A percentile compares a stretch with the other conserved stretches of the same genome.
Evolutionary conservation across 2,888 invertebrate genomes (phyloP).

Genomic region (Caenorhabditis becei): DNA sequence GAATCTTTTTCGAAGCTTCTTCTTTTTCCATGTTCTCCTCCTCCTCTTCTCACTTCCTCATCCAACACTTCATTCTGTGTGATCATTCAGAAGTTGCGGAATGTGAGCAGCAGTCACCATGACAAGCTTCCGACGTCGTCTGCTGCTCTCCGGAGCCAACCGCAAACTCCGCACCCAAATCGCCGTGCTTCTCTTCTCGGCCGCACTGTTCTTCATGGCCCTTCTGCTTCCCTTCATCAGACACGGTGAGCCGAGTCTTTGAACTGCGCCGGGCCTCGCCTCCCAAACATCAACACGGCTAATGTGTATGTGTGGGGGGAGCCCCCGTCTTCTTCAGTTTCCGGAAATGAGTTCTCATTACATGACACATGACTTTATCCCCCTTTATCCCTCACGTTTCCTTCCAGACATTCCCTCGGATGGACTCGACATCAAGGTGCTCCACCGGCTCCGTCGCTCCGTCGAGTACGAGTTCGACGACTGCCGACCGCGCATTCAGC

Average conservation of each 20-base stretch:
- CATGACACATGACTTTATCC: slow-evolving; percentile 39
- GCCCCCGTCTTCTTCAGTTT: neutral
- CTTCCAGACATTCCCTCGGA: slow-evolving; percentile 39
- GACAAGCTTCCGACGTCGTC: slow-evolving; percentile 26
- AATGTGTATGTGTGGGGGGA: slow-evolving; percentile 4
- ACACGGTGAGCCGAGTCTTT: slow-evolving; percentile 39
- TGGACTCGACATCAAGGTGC: neutral
- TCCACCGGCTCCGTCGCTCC: slow-evolving; percentile 16
- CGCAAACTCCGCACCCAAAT: slow-evolving; percentile 36
- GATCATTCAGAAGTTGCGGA: slow-evolving; percentile 6
- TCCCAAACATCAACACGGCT: slow-evolving; percentile 36
- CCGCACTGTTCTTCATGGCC: slow-evolving; percentile 31
- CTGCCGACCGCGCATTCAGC: slow-evolving; percentile 55
- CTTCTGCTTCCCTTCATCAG: slow-evolving; percentile 27
- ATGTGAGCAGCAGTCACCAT: slow-evolving; percentile 34
- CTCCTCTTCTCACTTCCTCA: neutral
- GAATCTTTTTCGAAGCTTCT: neutral
- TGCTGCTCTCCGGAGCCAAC: slow-evolving; percentile 17
- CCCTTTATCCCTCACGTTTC: neutral
- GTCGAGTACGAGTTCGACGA: slow-evolving; percentile 59
- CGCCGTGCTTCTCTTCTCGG: slow-evolving; percentile 15
- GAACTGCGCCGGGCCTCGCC: slow-evolving; percentile 11
- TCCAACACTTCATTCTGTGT: too few species aligned
- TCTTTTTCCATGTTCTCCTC: neutral
- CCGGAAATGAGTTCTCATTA: slow-evolving; percentile 34